A percentile compares a stretch with the other conserved stretches of the same genome.
phyloP scores from a whole-genome alignment of 2,797 vertebrate species.

The Argya squamiceps region DNA sequence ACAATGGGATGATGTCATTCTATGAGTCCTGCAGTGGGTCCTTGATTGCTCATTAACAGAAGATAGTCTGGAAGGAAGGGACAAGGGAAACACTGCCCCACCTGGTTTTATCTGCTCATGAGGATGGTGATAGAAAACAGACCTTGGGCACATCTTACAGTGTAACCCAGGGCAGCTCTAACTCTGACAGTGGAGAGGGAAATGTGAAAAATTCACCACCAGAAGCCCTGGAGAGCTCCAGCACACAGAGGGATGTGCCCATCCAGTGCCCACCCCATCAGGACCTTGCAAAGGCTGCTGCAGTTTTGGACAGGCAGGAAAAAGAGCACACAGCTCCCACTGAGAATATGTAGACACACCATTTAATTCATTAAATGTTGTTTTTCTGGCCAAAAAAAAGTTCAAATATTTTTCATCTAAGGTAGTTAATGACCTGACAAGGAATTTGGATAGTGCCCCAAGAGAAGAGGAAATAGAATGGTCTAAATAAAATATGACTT shows the following conservation, averaged over 20 bases:
- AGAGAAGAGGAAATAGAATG: background rate
- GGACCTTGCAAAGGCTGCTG: background rate
- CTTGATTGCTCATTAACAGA: too few relatives aligned
- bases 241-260: rapidly evolving
- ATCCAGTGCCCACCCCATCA: background rate
- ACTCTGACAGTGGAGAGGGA: background rate
- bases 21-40: too few relatives aligned
- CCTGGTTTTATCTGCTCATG: too few relatives aligned
- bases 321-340: background rate
- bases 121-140: too few relatives aligned
- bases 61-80: too few relatives aligned
- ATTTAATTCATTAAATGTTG: background rate
- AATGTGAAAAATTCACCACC: background rate
- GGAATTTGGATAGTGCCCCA: background rate
- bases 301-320: background rate
- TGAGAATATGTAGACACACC: background rate
- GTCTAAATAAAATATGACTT: background rate
- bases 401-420: background rate
- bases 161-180: too few relatives aligned
- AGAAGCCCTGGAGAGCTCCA: background rate
- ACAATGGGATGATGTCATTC: too few relatives aligned
- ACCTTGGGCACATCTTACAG: too few relatives aligned
- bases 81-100: too few relatives aligned
- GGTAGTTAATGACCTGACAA: slow-evolving; percentile 23
- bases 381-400: background rate